Conservation (phyloP, 2,797 vertebrate genomes). For the Microcaecilia unicolor region DNA sequence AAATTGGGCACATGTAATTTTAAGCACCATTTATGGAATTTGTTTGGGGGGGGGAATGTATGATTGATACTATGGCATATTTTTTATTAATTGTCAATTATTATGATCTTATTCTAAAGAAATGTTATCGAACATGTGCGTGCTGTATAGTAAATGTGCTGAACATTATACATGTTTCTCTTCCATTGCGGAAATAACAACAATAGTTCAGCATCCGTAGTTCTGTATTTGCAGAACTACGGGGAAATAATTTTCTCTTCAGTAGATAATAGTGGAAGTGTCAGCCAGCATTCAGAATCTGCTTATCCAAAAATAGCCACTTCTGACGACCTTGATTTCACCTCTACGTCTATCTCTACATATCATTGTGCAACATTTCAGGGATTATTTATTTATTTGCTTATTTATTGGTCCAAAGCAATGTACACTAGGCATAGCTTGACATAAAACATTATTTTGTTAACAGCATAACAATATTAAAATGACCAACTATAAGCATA, state of each 20-base stretch:
- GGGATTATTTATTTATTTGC: too few relatives aligned
- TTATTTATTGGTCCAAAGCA: too few relatives aligned
- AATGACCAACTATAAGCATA: too few relatives aligned
- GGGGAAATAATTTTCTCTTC: slow-evolving; percentile 6
- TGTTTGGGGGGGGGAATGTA: too few relatives aligned
- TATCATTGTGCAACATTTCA: too few relatives aligned
- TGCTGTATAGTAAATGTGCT: not conserved
- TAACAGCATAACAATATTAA: too few relatives aligned
- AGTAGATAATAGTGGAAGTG: not conserved
- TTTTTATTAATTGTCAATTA: not conserved
- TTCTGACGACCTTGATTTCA: too few relatives aligned
- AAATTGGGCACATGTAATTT: too few relatives aligned
- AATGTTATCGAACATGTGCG: not conserved
- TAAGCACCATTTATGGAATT: too few relatives aligned
- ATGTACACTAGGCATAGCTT: too few relatives aligned
- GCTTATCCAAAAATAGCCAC: slow-evolving; percentile 1
- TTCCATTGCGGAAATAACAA: slow-evolving; percentile 6
- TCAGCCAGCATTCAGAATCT: not conserved
- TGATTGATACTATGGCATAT: not conserved
- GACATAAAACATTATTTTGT: too few relatives aligned
- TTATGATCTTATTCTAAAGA: not conserved
- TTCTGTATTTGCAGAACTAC: not conserved
- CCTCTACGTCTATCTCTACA: too few relatives aligned
- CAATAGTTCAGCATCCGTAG: not conserved
- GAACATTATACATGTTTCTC: not conserved